Base-by-base conservation (phyloP, 2,797 vertebrate species). In the Sparidentex hasta region DNA sequence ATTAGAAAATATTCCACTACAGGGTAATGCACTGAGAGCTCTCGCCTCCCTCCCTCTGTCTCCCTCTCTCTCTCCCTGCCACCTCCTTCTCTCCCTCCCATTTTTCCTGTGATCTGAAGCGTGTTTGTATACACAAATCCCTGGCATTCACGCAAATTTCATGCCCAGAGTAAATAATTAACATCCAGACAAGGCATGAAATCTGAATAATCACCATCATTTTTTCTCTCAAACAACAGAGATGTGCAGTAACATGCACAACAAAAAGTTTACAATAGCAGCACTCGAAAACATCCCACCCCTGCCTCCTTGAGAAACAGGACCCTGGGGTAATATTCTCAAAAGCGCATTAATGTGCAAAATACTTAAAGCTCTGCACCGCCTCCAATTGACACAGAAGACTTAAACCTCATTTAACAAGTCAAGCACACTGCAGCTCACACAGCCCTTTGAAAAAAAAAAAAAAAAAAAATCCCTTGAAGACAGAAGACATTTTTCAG, bases 261-360 rank as follows among this genome's bases (percentile, higher is more conserved):
- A 91, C 78, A 88, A 88, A 87, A 92, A 87, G 90, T 94, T 93
- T 90, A 93, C 90, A 93, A 92, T 82, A 74, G 93, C 88, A 78
- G 85, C 80, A 84, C 81, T 81, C 77, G 86, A 91, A 94, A 91
- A 93, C 85, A 93, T 87, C 86, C 81, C 80, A 86, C 81, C 88
- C 82, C 61, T 78, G 76, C 87, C 78, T 87, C 81, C 78, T 81
- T 79, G 75, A 91, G 84, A 89, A 90, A 90, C 90, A 90, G 83
- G 90, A 91, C 94, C 93, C 94, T 78, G 81, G 94, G 94, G 94
- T 94, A 95, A 95, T 93, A 95, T 94, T 93, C 94, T 93, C 87
- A 86, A 94, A 95, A 95, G 94, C 93, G 90, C 92, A 95, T 95
- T 95, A 95, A 95, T 96, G 94, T 95, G 95, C 93, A 95, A 95